phyloP scores from a whole-genome alignment of 2,113 vertebrate genomes.

The Aix galericulata region DNA sequence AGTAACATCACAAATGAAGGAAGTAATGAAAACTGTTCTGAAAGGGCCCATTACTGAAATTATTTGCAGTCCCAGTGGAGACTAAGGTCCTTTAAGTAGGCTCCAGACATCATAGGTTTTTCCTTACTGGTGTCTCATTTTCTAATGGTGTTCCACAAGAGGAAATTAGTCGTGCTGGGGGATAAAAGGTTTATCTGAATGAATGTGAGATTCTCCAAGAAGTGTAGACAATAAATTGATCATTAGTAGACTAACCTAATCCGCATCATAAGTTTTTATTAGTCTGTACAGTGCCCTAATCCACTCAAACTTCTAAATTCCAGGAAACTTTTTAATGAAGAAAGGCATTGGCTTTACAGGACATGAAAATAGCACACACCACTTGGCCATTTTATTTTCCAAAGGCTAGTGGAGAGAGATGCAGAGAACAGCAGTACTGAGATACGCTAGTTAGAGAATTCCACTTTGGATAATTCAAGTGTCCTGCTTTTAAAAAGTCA shows the following conservation, averaged over 20 bases:
- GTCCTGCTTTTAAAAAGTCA: background rate
- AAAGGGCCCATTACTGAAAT: slow-evolving; percentile 39
- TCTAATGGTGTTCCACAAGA: background rate
- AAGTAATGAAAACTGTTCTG: slow-evolving; percentile 52
- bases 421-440: background rate
- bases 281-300: background rate
- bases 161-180: background rate
- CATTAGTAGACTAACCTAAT: slow-evolving; percentile 6
- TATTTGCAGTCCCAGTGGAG: slow-evolving; percentile 39
- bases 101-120: background rate
- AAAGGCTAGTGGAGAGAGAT: background rate
- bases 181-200: slow-evolving; percentile 28
- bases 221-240: slow-evolving; percentile 24
- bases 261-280: background rate
- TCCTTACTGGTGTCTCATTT: slow-evolving; percentile 4
- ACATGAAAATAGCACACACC: background rate
- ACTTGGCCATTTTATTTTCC: background rate
- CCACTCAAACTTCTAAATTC: background rate
- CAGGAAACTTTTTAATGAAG: background rate
- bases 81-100: slow-evolving; percentile 15
- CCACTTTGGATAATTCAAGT: background rate
- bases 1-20: slow-evolving; percentile 26
- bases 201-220: background rate
- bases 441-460: background rate
- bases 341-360: background rate